Evolutionary conservation across 2,797 vertebrate species (phyloP).

Genomic region (Chanos chanos): DNA sequence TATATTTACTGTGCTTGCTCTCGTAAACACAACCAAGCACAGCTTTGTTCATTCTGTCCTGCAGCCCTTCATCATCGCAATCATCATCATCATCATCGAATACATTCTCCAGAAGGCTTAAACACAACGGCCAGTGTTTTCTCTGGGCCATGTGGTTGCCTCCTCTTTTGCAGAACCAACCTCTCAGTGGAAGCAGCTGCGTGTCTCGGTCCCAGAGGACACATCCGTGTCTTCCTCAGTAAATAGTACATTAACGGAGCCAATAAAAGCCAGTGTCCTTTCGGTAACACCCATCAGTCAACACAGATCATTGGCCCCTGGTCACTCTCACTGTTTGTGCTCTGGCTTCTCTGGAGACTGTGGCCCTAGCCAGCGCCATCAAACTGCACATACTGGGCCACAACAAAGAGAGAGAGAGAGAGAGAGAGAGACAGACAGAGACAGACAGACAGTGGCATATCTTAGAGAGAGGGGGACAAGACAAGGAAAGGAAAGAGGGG

Average conservation of each 20-base stretch:
- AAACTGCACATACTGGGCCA: constrained; percentile 59
- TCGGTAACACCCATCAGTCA: constrained; percentile 44
- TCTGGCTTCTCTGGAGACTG: constrained; percentile 32
- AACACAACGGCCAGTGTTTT: constrained; percentile 6
- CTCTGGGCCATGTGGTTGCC: background rate
- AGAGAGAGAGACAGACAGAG: constrained; percentile 41
- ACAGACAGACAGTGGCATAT: constrained; percentile 28
- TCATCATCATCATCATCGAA: no score
- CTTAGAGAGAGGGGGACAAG: constrained; percentile 31
- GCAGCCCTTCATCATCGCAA: no score
- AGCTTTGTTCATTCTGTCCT: no score
- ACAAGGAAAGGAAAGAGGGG: constrained; percentile 1
- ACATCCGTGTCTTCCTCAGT: constrained; percentile 29
- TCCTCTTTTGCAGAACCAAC: no score
- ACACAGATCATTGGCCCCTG: constrained; percentile 27
- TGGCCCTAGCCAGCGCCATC: constrained; percentile 37
- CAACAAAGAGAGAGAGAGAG: constrained; percentile 44
- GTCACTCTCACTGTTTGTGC: constrained; percentile 40
- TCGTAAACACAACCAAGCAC: no score
- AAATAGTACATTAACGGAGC: constrained; percentile 41
- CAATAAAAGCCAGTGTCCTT: constrained; percentile 39
- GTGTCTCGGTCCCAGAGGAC: constrained; percentile 31
- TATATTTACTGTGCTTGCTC: no score
- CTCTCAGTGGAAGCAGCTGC: no score
- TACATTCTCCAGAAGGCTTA: no score